Percentiles rank a stretch among this genome's conserved stretches.
These are phyloP conservation scores for Drosophila pseudotalamancana DNA, from an alignment of 2,888 invertebrate genomes.

Conservation along the genomic window DNA sequence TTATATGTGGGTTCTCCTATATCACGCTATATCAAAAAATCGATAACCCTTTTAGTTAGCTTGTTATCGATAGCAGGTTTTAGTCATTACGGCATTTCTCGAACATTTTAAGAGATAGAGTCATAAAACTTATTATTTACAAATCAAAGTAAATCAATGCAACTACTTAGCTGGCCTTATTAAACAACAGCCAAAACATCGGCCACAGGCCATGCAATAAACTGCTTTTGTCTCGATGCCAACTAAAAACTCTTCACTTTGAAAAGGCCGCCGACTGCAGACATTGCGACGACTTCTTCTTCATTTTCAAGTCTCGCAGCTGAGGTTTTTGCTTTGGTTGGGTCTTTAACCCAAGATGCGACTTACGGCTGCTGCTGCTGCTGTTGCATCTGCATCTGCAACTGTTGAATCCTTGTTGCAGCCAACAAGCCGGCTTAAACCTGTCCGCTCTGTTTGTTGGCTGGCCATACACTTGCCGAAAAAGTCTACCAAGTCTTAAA, in stretches of 20 bases:
- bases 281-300: constrained; percentile 58
- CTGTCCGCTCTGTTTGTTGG: constrained; percentile 17
- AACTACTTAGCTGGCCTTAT: constrained; percentile 17
- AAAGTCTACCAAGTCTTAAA: neutral
- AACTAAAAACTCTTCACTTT: constrained; percentile 44
- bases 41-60: too few relatives aligned
- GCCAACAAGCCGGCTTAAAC: constrained; percentile 18
- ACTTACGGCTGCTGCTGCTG: constrained; percentile 8
- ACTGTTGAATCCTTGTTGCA: constrained; percentile 30
- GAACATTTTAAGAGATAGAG: too few relatives aligned
- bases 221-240: constrained; percentile 12
- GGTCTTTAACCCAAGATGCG: constrained; percentile 57
- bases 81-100: too few relatives aligned
- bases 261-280: constrained; percentile 70
- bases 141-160: constrained; percentile 16
- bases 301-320: constrained; percentile 31
- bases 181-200: constrained; percentile 6
- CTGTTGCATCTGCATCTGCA: constrained; percentile 1
- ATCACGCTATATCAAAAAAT: too few relatives aligned
- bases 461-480: constrained; percentile 1
- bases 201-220: constrained; percentile 21
- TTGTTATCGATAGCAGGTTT: too few relatives aligned
- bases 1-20: too few relatives aligned
- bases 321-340: constrained; percentile 4
- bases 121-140: too few relatives aligned